Base-by-base conservation (phyloP, 2,113 vertebrate genomes). In the Nesoenas mayeri region DNA sequence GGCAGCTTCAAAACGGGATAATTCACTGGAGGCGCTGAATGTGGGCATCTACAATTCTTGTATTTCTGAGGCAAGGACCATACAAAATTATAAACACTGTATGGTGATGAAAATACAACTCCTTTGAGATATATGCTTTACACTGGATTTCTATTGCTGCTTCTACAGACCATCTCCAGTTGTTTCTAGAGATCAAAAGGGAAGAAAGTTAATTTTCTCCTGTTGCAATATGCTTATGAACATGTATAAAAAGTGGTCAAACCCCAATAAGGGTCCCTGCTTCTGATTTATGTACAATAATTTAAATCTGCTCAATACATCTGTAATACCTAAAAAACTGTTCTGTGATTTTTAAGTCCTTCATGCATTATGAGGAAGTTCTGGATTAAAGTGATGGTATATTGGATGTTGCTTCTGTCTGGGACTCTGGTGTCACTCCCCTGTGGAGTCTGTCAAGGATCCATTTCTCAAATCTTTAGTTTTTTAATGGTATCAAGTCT, bases 241-340 rank as follows among this genome's bases (percentile, higher is more conserved):
- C 95, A 97, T 98, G 95, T 97, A 98, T 98, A 97, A 98, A 98
- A 98, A 98, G 98, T 98, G 98, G 98, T 98, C 93, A 98, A 97
- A 96, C 97, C 98, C 98, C 36, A 57, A 93, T 65, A 70, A 96
- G 97, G 98, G 96, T 97, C 92, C 97, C 98, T 97, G 98, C 97
- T 97, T 98, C 97, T 94, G 96, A 44, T 97, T 98, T 99, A 98
- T 99, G 97, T 99, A 99, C 99, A 99, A 99, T 99, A 98, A 99
- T 98, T 98, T 99, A 99, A 94, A 97, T 98, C 97, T 89, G 91
- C 95, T 98, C 97, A 96, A 97, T 97, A 98, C 85, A 98, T 96
- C 96, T 95, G 98, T 97, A 98, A 98, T 97, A 98, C 91, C 97
- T 98, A 98, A 97, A 97, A 97, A 98, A 97, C 40, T 88, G 97